phyloP scores from a whole-genome alignment of 2,797 vertebrate species.

The Xenops minutus region DNA sequence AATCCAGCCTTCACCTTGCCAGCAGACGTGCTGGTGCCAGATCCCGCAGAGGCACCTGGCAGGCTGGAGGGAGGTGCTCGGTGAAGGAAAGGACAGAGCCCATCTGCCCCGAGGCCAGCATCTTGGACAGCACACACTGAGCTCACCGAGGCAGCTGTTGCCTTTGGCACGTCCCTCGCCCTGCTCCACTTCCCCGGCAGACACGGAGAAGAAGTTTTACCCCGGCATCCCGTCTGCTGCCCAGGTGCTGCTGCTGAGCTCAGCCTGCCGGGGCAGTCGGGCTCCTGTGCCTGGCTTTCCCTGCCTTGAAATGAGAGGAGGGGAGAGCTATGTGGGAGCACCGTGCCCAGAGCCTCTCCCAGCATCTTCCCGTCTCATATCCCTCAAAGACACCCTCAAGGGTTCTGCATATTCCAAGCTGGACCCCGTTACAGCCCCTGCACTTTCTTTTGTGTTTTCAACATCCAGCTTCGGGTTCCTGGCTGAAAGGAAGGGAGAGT shows the following conservation, averaged over 20 bases:
- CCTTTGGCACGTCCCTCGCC: not conserved
- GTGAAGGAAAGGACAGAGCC: not conserved
- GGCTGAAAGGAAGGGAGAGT: not conserved
- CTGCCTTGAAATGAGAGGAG: not conserved
- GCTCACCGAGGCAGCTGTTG: not conserved
- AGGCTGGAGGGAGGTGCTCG: not conserved
- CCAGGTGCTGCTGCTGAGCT: not conserved
- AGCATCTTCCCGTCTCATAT: rapidly evolving
- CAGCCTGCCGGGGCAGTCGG: rapidly evolving
- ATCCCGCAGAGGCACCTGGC: not conserved
- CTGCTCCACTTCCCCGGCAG: not conserved
- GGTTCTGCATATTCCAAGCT: not conserved
- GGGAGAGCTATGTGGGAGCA: rapidly evolving
- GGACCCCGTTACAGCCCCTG: not conserved
- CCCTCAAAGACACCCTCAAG: not conserved
- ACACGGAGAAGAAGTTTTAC: rapidly evolving
- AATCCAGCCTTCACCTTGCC: not conserved
- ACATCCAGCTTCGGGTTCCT: not conserved
- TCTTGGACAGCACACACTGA: not conserved
- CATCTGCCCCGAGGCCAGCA: not conserved
- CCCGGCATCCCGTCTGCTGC: not conserved
- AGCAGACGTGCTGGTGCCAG: not conserved
- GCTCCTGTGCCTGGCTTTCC: rapidly evolving
- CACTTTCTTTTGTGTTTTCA: not conserved
- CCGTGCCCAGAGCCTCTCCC: not conserved